Conservation (phyloP, 2,888 invertebrate genomes). For the Dryobota labecula region DNA sequence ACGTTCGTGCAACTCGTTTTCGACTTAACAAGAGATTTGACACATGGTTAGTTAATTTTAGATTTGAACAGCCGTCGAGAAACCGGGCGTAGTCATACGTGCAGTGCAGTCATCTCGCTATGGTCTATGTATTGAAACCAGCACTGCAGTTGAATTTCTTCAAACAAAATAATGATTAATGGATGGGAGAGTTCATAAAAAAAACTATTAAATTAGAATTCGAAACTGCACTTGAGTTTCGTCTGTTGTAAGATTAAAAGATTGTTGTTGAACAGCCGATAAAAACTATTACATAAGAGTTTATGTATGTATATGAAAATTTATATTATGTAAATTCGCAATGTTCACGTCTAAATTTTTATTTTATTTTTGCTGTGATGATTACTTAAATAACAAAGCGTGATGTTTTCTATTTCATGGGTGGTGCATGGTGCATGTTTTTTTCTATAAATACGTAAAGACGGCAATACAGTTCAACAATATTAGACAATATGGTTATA, state of each 20-base stretch:
- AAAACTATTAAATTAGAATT: neutral
- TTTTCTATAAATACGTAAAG: neutral
- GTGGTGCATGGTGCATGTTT: neutral
- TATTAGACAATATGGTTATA: neutral
- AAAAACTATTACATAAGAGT: conserved; percentile 1
- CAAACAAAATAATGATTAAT: neutral
- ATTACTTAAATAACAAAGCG: neutral
- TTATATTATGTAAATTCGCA: conserved; percentile 8
- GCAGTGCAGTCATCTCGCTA: neutral
- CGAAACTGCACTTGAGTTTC: neutral
- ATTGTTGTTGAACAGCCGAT: neutral
- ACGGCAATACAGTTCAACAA: neutral
- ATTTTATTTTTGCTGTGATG: neutral
- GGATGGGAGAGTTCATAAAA: neutral
- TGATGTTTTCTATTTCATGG: neutral
- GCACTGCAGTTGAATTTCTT: neutral
- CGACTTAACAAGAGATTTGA: too few relatives aligned
- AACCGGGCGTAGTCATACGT: too few relatives aligned
- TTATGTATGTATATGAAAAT: conserved; percentile 1
- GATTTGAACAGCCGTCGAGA: too few relatives aligned
- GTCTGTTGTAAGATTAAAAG: neutral
- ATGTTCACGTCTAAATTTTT: neutral
- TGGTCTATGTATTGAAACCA: neutral
- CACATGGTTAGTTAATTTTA: too few relatives aligned
- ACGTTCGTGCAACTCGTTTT: too few relatives aligned